Conservation (phyloP, 2,113 vertebrate species). For the Erythrocercus mccallii region DNA sequence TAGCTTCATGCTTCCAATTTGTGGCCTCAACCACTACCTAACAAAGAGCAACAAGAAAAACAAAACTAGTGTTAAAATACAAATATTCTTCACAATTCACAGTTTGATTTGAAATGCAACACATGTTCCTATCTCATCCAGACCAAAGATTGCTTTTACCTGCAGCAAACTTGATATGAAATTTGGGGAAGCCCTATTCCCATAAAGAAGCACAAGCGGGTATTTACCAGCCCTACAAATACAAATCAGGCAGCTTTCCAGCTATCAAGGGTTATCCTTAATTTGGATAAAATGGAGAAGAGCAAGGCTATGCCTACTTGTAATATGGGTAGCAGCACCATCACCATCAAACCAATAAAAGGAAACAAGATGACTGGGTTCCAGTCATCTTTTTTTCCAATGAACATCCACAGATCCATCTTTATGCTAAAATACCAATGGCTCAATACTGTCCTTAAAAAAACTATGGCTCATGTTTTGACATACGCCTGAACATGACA, state of each 20-base stretch:
- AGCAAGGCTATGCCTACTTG: not conserved
- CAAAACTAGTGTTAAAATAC: not conserved
- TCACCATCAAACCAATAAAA: not conserved
- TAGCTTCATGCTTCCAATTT: conserved; percentile 7
- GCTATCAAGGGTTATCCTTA: not conserved
- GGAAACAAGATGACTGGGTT: not conserved
- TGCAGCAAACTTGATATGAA: not conserved
- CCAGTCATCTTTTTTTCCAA: not conserved
- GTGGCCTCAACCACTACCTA: not conserved
- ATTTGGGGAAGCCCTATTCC: not conserved
- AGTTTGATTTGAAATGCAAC: not conserved
- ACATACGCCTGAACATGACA: not conserved
- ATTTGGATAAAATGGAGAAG: not conserved
- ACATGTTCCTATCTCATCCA: not conserved
- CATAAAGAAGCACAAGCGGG: not conserved
- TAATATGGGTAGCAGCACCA: not conserved
- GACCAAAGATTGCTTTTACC: not conserved
- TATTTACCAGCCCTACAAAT: not conserved
- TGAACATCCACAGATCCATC: not conserved
- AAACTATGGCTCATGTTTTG: not conserved
- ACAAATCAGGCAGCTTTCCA: not conserved
- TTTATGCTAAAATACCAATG: not conserved
- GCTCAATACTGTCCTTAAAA: not conserved
- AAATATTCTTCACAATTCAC: not conserved
- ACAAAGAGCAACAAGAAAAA: not conserved